Base-by-base conservation (phyloP, 2,888 invertebrate species). In the Zele albiditarsus region DNA sequence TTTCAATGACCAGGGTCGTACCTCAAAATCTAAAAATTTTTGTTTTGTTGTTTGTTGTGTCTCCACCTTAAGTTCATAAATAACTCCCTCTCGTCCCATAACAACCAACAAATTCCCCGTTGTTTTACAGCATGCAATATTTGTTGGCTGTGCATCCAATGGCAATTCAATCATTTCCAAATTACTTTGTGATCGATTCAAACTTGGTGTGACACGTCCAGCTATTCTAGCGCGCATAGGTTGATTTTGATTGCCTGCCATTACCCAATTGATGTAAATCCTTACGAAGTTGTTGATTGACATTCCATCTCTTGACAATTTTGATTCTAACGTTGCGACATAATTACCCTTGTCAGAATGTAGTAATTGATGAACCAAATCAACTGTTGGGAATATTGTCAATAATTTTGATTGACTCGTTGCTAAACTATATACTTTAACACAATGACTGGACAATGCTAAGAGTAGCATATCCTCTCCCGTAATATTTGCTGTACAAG, bases 101-200 rank as follows among this genome's bases (percentile, higher is more conserved):
- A 90, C 90, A 6, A 92, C 88, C 16, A 91, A 77, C 12, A 91
- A 79, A 77, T 90, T 91, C 0, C 90, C 90, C 2, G 90, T 90
- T 42, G 86, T 89, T 86, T 92, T 93, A 80, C 94, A 94, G 80
- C 93, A 93, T 8, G 92, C 91, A 71, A 94, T 91, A 62, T 90
- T 87, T 75, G 91, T 91, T 0, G 94, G 93, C 67, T 92, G 91
- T 57, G 90, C 86, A 73, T 91, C 91, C 3, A 94, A 88, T 0
- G 94, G 95, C 63, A 95, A 89, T 86, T 95, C 95, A 78, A 95
- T 94, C 90, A 95, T 94, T 88, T 95, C 94, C 70, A 94, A 90
- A 79, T 90, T 91, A 75, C 93, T 91, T 80, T 92, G 91, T 0
- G 92, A 91, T 76, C 93, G 91, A 79, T 92, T 92, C 12, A 92